phyloP scores from a whole-genome alignment of 2,888 invertebrate species.

The Tetragnatha montana region DNA sequence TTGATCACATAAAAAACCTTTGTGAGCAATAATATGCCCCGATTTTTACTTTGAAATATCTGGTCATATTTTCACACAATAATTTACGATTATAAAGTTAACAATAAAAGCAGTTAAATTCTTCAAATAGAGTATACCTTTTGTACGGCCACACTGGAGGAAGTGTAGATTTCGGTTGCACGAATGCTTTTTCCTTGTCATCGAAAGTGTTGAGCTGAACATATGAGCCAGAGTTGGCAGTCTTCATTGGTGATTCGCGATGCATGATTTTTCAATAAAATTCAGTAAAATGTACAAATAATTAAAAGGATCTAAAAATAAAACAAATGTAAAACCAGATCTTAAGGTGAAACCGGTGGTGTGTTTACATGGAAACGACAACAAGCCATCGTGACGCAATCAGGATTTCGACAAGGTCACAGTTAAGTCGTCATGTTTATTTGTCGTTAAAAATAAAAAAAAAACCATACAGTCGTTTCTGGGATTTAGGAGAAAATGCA shows the following conservation, averaged over 20 bases:
- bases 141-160: conserved; percentile 37
- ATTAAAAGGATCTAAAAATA: neutral
- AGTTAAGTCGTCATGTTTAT: neutral
- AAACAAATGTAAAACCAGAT: neutral
- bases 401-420: neutral
- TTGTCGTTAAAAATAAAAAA: no score
- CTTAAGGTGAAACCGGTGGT: neutral
- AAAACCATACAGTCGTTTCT: no score
- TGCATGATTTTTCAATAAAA: conserved; percentile 36
- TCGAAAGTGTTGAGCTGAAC: conserved; percentile 65
- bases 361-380: conserved; percentile 16
- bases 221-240: conserved; percentile 47
- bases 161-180: conserved; percentile 46
- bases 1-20: no score
- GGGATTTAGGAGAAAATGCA: no score
- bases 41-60: no score
- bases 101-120: no score
- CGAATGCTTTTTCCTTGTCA: conserved; percentile 63
- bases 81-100: no score
- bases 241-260: conserved; percentile 37
- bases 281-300: neutral
- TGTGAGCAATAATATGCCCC: no score
- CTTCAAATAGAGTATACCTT: conserved; percentile 13
- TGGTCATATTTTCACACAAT: no score
- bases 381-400: conserved; percentile 3